Conservation (phyloP, 2,888 invertebrate genomes). For the Epistrophella euchroma region DNA sequence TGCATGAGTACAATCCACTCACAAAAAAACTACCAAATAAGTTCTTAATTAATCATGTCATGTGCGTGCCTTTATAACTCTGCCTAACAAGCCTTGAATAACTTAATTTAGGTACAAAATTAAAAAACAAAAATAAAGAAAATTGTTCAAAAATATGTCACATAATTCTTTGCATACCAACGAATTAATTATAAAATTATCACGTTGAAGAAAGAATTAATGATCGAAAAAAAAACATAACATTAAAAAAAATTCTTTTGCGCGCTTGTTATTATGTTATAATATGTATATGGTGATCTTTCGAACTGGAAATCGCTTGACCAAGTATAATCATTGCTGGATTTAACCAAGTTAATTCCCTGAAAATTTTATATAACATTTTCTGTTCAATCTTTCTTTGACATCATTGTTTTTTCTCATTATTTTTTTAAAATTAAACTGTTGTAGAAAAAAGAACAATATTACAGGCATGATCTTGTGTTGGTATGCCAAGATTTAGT, state of each 20-base stretch:
- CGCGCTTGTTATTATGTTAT: no score
- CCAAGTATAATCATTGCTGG: background rate
- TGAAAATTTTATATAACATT: no score
- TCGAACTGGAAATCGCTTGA: constrained; percentile 52
- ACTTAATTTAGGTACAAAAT: constrained; percentile 47
- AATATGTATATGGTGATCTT: constrained; percentile 36
- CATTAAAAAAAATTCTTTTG: constrained; percentile 18
- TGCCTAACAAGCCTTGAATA: constrained; percentile 65
- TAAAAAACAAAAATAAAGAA: background rate
- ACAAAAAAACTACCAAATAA: background rate
- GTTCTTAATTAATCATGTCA: constrained; percentile 25
- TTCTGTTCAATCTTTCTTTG: no score
- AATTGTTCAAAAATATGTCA: constrained; percentile 36
- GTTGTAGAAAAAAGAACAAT: no score
- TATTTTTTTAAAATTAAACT: no score
- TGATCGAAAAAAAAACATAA: constrained; percentile 13
- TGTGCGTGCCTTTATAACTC: constrained; percentile 12
- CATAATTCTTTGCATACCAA: constrained; percentile 23
- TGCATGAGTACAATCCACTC: background rate
- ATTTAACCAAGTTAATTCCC: background rate
- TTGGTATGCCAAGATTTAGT: no score
- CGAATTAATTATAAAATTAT: constrained; percentile 37
- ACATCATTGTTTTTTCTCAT: no score
- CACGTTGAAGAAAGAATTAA: constrained; percentile 19
- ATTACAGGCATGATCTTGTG: no score